A percentile compares a stretch with the other conserved stretches of the same genome.
Evolutionary conservation across 2,888 invertebrate species (phyloP).

Genomic region (Eumacrocentrus americanus): DNA sequence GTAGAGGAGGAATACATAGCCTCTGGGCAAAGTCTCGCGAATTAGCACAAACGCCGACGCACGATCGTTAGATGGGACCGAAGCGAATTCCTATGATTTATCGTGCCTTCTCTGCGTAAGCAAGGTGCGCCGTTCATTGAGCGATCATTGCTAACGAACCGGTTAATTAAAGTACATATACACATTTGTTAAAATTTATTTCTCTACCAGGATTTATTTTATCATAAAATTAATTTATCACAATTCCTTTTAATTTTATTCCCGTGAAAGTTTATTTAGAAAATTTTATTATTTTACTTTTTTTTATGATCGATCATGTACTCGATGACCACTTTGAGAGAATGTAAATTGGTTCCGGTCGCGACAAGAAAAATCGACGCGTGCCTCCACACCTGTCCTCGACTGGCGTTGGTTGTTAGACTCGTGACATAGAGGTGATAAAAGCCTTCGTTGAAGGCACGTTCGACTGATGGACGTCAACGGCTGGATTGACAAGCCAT

Average conservation of each 20-base stretch:
- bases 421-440: constrained; percentile 24
- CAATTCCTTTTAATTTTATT: neutral
- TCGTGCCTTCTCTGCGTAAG: constrained; percentile 41
- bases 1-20: constrained; percentile 4
- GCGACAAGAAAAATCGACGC: neutral
- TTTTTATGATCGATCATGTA: constrained; percentile 3
- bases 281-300: neutral
- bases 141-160: constrained; percentile 53
- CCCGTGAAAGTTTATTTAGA: neutral
- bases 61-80: constrained; percentile 24
- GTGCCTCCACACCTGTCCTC: constrained; percentile 31
- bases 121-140: constrained; percentile 48
- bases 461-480: constrained; percentile 18
- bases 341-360: constrained; percentile 4
- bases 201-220: too few relatives aligned
- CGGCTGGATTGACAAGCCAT: neutral
- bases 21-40: constrained; percentile 36
- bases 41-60: constrained; percentile 44
- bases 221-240: neutral
- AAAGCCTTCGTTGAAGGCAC: constrained; percentile 25
- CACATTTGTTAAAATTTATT: too few relatives aligned
- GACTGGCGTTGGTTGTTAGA: constrained; percentile 12
- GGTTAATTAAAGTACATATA: constrained; percentile 39
- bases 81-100: constrained; percentile 49
- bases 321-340: constrained; percentile 1